Evolutionary conservation across 1,140 invertebrate genomes (phyloP).

Genomic region (Neoseiulus cucumeris): DNA sequence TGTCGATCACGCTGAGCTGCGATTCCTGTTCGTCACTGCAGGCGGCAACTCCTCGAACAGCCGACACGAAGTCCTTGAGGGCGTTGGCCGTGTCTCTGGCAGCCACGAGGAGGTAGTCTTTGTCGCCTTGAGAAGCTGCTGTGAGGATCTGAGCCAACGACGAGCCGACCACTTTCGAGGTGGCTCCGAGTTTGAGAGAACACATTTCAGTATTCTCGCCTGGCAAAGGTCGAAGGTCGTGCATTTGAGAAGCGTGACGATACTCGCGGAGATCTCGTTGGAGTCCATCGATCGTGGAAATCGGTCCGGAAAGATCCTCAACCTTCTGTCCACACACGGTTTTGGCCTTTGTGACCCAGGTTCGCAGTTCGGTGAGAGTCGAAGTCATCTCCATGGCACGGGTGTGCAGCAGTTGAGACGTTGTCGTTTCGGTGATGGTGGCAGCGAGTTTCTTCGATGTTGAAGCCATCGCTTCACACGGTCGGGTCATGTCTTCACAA

Average conservation of each 20-base stretch:
- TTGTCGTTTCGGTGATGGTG: not conserved
- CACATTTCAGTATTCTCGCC: constrained; percentile 63
- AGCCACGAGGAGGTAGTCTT: constrained; percentile 57
- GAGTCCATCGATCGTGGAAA: constrained; percentile 33
- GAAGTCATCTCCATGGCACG: constrained; percentile 5
- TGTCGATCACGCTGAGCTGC: constrained; percentile 42
- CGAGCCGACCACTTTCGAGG: constrained; percentile 41
- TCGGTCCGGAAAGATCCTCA: constrained; percentile 22
- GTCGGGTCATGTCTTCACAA: constrained; percentile 60
- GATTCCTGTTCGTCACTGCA: constrained; percentile 40
- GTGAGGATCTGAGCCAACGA: constrained; percentile 59
- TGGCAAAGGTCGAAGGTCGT: constrained; percentile 53
- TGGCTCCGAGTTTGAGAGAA: constrained; percentile 43
- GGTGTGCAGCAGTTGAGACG: constrained; percentile 1
- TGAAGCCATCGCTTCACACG: constrained; percentile 27
- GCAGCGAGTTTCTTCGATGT: constrained; percentile 22
- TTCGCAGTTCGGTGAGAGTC: not conserved
- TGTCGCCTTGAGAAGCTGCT: constrained; percentile 59
- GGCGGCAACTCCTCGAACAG: constrained; percentile 49
- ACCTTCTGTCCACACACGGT: constrained; percentile 19
- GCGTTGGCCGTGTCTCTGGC: constrained; percentile 55
- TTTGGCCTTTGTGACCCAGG: not conserved
- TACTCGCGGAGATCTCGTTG: constrained; percentile 62
- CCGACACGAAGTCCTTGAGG: constrained; percentile 44
- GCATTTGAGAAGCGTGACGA: constrained; percentile 44